Base-by-base conservation (phyloP, 2,888 invertebrate species). In the Drosophila buzzatii region DNA sequence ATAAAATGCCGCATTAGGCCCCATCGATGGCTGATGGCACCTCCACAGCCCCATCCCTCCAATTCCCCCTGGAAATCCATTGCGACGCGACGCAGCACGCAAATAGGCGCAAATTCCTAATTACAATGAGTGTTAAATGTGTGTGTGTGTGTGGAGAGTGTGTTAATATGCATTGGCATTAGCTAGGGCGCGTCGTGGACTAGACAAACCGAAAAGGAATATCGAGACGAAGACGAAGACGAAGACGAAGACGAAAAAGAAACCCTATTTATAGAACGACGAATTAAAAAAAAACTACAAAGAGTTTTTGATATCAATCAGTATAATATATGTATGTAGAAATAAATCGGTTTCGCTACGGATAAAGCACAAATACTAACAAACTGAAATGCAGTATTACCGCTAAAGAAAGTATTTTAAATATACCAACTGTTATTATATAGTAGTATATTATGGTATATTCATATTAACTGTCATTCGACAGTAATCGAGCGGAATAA, bases 101-200 rank as follows among this genome's bases (percentile, higher is more conserved):
- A 89, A 88, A 82, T 89, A 89, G 88, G 79, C 85, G 82, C 81
- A 90, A 89, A 89, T 84, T 82, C 86, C 83, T 76, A 86, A 86
- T 88, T 85, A 70, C 73, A 55, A 63, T 42, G 53, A 62, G 31
- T 35, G 47, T 39, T 39, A 14, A 23, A 3, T 57, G 47, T 42
- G 41, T 47, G 51, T 18, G 31, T 37, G 44, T 41, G 57, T 57
- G 44, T 39, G 53, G 41, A 23, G 44, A 42, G 37, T 42, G 44
- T 61, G 41, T 35, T 27, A 47, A 31, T 53, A 55, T 64, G 37
- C 70, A 39, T 33, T 60, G 51, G 31, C 39, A 55, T 68, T 51
- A 59, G 75, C 45, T 55, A 31, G 58, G 79, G 75, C 74, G 65
- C 73, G 53, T 65, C 73, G 33, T 14, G 35, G 33, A 12, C 57